A percentile compares a stretch with the other conserved stretches of the same genome.
Evolutionary conservation across 2,888 invertebrate species (phyloP).

Genomic region (Tubulanus polymorphus): DNA sequence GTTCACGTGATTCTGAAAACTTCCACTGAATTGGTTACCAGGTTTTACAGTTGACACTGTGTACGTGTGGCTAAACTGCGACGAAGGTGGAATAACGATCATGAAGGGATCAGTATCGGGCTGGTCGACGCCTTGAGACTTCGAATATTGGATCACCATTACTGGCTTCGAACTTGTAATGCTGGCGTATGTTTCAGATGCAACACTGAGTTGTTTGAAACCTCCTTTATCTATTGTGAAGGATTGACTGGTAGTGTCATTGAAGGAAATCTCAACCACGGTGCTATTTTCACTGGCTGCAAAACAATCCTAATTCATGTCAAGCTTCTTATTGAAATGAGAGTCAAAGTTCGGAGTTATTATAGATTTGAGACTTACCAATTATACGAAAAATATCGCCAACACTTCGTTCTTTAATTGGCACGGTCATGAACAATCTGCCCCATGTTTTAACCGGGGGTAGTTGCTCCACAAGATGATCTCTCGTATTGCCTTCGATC

Average conservation of each 20-base stretch:
- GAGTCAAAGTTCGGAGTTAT: constrained; percentile 16
- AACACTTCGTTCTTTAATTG: constrained; percentile 29
- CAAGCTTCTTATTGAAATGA: neutral
- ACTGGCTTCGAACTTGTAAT: constrained; percentile 23
- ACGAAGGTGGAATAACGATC: constrained; percentile 26
- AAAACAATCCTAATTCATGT: neutral
- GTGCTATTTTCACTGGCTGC: constrained; percentile 5
- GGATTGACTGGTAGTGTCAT: neutral
- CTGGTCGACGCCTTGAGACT: constrained; percentile 24
- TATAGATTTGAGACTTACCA: constrained; percentile 24
- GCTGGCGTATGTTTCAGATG: constrained; percentile 17
- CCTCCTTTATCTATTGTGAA: constrained; percentile 11
- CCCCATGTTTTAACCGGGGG: constrained; percentile 36
- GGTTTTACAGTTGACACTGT: constrained; percentile 25
- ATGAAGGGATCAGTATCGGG: constrained; percentile 32
- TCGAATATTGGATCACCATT: constrained; percentile 26
- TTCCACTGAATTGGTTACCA: constrained; percentile 17
- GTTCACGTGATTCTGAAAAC: constrained; percentile 23
- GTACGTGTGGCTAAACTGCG: constrained; percentile 28
- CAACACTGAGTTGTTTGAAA: constrained; percentile 17
- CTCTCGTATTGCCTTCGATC: constrained; percentile 24
- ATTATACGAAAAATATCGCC: constrained; percentile 33
- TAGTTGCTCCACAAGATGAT: constrained; percentile 37
- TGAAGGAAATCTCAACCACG: constrained; percentile 2
- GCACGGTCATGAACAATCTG: constrained; percentile 31